Conservation (phyloP, 53 echinoderm and acorn worm genomes). For the Crossaster papposus region DNA sequence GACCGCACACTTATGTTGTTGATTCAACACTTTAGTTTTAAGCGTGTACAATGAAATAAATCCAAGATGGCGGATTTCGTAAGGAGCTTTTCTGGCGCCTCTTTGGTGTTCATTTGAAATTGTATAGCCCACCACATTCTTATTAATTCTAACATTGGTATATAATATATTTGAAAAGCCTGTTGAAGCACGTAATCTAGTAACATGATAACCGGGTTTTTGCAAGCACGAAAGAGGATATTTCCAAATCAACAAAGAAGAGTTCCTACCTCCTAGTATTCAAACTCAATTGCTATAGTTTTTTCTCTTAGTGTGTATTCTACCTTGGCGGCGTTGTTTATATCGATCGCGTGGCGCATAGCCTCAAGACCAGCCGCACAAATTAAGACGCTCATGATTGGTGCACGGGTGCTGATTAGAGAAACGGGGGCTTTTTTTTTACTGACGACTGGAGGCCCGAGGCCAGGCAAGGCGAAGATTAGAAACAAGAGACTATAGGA, state of each 20-base stretch:
- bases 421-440: neutral
- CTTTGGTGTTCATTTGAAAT: neutral
- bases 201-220: neutral
- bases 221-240: neutral
- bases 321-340: conserved; percentile 24
- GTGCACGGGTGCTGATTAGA: conserved; percentile 26
- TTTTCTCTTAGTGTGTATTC: neutral
- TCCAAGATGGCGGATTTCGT: too few relatives aligned
- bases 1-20: too few relatives aligned
- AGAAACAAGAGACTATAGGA: neutral
- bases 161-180: neutral
- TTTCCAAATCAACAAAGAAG: neutral
- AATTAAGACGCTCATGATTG: conserved; percentile 40
- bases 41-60: too few relatives aligned
- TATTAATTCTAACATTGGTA: too few relatives aligned
- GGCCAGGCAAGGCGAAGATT: conserved; percentile 23
- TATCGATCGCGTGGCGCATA: conserved; percentile 22
- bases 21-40: too few relatives aligned
- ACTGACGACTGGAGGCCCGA: conserved; percentile 35
- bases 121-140: neutral
- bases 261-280: neutral
- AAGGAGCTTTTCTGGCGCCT: neutral
- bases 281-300: neutral
- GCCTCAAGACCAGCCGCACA: conserved; percentile 41
- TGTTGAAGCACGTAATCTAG: neutral